Evolutionary conservation across 2,888 invertebrate species (phyloP).

Genomic region (Cantharis nigra): DNA sequence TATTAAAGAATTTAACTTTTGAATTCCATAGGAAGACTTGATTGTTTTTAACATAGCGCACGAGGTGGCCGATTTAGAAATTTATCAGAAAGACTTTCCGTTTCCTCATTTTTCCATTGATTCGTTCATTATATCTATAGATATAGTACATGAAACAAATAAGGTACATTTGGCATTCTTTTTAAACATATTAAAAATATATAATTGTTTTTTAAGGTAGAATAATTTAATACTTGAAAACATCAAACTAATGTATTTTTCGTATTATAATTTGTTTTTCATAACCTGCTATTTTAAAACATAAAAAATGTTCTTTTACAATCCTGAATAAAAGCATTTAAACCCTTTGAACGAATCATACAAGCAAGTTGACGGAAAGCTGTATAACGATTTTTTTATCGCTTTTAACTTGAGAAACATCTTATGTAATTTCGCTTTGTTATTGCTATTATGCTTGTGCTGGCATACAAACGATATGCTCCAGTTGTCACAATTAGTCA

Average conservation of each 20-base stretch:
- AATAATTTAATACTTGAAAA: neutral
- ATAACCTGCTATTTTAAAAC: neutral
- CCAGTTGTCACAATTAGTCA: neutral
- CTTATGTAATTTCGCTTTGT: neutral
- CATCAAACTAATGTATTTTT: too few species aligned
- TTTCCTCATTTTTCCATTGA: too few species aligned
- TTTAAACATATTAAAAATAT: neutral
- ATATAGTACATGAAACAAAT: too few species aligned
- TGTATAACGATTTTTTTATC: neutral
- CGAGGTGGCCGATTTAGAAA: too few species aligned
- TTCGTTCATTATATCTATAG: too few species aligned
- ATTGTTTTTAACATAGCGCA: too few species aligned
- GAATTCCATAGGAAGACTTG: too few species aligned
- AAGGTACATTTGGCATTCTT: neutral
- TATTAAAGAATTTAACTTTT: too few species aligned
- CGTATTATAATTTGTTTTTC: neutral
- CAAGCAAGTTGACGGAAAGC: neutral
- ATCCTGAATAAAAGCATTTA: neutral
- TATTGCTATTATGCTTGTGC: neutral
- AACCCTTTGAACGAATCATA: neutral
- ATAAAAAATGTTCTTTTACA: neutral
- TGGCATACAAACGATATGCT: neutral
- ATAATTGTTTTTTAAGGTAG: neutral
- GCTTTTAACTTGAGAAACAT: neutral
- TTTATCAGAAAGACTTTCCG: too few species aligned